Evolutionary conservation across 2,113 vertebrate genomes (phyloP), one percentile per base, ranked within the genome.

Genomic region (Piaya cayana): DNA sequence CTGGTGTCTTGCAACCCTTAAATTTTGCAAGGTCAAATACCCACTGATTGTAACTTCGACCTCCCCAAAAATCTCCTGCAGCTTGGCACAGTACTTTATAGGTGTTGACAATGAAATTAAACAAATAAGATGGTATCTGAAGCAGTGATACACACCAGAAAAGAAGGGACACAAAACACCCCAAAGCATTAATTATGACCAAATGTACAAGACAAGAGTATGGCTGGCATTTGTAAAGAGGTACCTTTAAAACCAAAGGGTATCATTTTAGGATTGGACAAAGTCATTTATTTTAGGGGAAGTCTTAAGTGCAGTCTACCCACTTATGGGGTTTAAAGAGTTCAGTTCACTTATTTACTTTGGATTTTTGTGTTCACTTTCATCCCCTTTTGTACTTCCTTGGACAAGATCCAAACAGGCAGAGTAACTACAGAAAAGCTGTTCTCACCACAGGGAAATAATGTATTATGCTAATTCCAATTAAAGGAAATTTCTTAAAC

Each of bases 401-500:
- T 96, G 95, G 95, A 83, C 50, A 63, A 88, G 90, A 78, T 94
- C 93, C 96, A 94, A 92, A 58, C 72, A 86, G 90, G 81, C 88
- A 78, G 27, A 93, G 65, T 77, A 96, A 94, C 90, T 96, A 84
- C 92, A 95, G 95, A 94, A 95, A 97, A 93, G 86, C 93, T 95
- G 95, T 91, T 96, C 92, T 95, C 90, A 93, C 96, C 92, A 72
- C 86, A 79, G 95, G 95, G 96, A 97, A 97, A 97, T 95, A 97
- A 96, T 93, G 90, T 96, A 97, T 97, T 97, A 96, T 97, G 96
- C 90, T 97, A 97, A 97, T 97, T 96, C 94, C 88, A 96, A 95
- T 95, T 95, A 97, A 93, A 94, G 93, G 83, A 96, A 94, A 94
- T 96, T 96, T 96, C 93, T 93, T 84, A 95, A 97, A 96, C 92